Conservation (phyloP, 2,797 vertebrate species). For the Trematocara caparti region DNA sequence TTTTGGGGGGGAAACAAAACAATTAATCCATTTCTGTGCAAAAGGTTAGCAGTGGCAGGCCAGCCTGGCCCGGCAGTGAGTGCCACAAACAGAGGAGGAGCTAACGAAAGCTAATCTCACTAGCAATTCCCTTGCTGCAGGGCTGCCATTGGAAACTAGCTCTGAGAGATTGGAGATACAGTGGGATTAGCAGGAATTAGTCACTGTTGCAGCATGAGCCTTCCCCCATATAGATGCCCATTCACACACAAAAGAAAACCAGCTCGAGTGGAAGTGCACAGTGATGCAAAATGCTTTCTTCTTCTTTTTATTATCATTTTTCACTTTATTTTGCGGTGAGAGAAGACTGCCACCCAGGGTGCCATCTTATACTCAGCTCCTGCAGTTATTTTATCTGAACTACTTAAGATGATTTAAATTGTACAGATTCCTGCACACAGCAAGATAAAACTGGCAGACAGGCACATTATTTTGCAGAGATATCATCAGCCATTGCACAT, state of each 20-base stretch:
- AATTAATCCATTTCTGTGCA: conserved; percentile 60
- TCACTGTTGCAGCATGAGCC: conserved; percentile 66
- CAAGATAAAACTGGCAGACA: conserved; percentile 1
- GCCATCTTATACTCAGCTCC: not conserved
- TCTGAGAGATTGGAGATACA: conserved; percentile 62
- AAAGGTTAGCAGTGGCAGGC: conserved; percentile 30
- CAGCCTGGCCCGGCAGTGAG: conserved; percentile 4
- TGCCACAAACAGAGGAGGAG: conserved; percentile 64
- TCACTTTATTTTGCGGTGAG: not conserved
- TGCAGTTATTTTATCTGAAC: not conserved
- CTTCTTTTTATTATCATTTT: not conserved
- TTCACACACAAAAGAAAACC: conserved; percentile 71
- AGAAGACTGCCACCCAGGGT: not conserved
- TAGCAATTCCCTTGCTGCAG: conserved; percentile 48
- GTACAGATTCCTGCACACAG: not conserved
- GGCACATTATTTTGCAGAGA: not conserved
- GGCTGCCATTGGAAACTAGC: conserved; percentile 57
- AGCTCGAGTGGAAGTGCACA: conserved; percentile 35
- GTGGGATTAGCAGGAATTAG: conserved; percentile 78
- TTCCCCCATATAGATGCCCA: conserved; percentile 77
- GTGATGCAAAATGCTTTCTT: not conserved
- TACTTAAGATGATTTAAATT: not conserved
- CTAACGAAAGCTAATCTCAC: conserved; percentile 72
- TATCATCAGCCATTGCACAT: conserved; percentile 30
- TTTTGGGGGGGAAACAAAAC: not conserved